A percentile compares a stretch with the other conserved stretches of the same genome.
Conservation (phyloP, 2,797 vertebrate genomes). For the Sebastes matsubarae region DNA sequence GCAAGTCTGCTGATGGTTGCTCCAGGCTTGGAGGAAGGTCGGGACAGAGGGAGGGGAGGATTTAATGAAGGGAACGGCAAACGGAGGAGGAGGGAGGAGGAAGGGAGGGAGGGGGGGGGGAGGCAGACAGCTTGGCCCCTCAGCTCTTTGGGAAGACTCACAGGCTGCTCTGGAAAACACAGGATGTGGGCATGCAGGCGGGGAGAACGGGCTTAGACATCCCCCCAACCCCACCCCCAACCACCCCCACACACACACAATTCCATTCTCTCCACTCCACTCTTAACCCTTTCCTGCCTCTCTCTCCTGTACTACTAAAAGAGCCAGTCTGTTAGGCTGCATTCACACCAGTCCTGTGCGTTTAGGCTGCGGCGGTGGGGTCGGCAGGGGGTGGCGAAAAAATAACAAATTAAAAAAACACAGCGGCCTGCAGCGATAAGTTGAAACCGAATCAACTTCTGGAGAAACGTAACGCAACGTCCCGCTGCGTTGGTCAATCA, state of each 20-base stretch:
- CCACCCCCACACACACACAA: slow-evolving; percentile 35
- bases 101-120: slow-evolving; percentile 31
- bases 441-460: background rate
- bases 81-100: slow-evolving; percentile 43
- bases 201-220: slow-evolving; percentile 69
- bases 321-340: background rate
- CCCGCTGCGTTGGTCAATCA: background rate
- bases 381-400: background rate
- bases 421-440: background rate
- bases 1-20: slow-evolving; percentile 77
- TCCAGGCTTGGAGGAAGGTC: slow-evolving; percentile 75
- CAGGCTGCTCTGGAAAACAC: slow-evolving; percentile 84
- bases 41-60: slow-evolving; percentile 69
- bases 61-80: slow-evolving; percentile 71
- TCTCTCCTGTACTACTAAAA: background rate
- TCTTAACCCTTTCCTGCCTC: slow-evolving; percentile 75
- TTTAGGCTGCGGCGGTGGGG: background rate
- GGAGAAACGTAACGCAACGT: background rate
- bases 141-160: slow-evolving; percentile 80
- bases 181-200: slow-evolving; percentile 83
- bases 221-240: slow-evolving; percentile 55
- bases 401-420: background rate
- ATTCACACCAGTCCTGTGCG: background rate
- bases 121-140: slow-evolving; percentile 84
- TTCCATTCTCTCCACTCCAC: slow-evolving; percentile 56